Evolutionary conservation across 30 jellyfish, hydroid and myxozoan species (phyloP).

Genomic region (Hydractinia symbiolongicarpus): DNA sequence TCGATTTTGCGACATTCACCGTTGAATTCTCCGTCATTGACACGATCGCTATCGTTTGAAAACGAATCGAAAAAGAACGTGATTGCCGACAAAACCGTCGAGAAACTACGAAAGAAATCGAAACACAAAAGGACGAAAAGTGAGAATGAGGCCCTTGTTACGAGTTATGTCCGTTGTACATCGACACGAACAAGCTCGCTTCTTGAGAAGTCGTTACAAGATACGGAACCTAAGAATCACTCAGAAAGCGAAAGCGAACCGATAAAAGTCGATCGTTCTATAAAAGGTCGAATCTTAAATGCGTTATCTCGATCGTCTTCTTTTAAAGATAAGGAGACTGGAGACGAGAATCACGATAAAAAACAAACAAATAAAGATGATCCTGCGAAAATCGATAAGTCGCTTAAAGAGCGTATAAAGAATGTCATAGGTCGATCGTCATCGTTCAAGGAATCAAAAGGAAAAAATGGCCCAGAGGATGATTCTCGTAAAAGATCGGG

Average conservation of each 20-base stretch:
- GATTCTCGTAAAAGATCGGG: not conserved
- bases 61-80: too few relatives aligned
- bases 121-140: conserved; percentile 8
- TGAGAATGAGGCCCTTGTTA: not conserved
- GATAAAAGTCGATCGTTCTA: not conserved
- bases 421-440: not conserved
- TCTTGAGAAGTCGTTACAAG: not conserved
- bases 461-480: not conserved
- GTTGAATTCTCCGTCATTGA: not conserved
- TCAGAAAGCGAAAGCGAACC: not conserved
- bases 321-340: not conserved
- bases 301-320: conserved; percentile 9
- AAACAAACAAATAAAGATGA: not conserved
- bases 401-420: conserved; percentile 7
- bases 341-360: not conserved
- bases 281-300: not conserved
- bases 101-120: not conserved
- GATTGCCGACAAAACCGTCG: not conserved
- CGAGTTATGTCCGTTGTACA: not conserved
- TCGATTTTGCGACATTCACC: not conserved
- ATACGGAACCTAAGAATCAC: not conserved
- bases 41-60: not conserved
- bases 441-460: conserved; percentile 6
- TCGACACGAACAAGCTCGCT: not conserved
- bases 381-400: not conserved